These are phyloP conservation scores for Drosophila limbata DNA, from an alignment of 2,888 invertebrate species.

Conservation along the genomic window DNA sequence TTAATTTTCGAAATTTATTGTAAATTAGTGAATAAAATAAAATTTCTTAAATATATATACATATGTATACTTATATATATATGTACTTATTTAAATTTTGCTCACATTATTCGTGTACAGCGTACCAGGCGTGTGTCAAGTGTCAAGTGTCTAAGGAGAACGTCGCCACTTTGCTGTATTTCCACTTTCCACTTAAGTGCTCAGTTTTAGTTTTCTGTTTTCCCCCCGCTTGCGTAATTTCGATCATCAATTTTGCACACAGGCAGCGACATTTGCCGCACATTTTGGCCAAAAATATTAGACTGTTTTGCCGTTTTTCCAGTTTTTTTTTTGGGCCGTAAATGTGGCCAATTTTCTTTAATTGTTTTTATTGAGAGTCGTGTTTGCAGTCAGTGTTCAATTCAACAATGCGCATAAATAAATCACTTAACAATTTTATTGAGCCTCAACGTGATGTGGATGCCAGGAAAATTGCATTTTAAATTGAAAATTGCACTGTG, in stretches of 20 bases:
- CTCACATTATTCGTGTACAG: not conserved
- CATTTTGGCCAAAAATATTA: not conserved
- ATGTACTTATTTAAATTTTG: no score
- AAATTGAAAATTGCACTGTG: conserved; percentile 19
- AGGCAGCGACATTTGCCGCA: conserved; percentile 4
- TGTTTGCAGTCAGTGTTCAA: conserved; percentile 1
- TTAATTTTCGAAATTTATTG: no score
- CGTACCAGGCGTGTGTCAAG: not conserved
- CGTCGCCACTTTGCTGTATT: not conserved
- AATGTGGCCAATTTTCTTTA: conserved; percentile 66
- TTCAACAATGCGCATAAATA: conserved; percentile 67
- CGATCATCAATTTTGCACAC: conserved; percentile 29
- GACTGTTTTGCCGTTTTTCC: not conserved
- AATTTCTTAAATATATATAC: no score
- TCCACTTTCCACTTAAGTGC: not conserved
- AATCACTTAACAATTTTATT: conserved; percentile 68
- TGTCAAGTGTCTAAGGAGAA: not conserved
- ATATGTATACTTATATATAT: no score
- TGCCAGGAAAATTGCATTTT: conserved; percentile 67
- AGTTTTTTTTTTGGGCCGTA: conserved; percentile 20
- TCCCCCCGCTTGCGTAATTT: conserved; percentile 7
- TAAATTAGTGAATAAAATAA: no score
- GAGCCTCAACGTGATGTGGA: conserved; percentile 35
- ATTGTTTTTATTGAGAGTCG: conserved; percentile 68
- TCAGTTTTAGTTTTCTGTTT: not conserved